Base-by-base conservation (phyloP, 2,113 vertebrate genomes). In the Vimba vimba region DNA sequence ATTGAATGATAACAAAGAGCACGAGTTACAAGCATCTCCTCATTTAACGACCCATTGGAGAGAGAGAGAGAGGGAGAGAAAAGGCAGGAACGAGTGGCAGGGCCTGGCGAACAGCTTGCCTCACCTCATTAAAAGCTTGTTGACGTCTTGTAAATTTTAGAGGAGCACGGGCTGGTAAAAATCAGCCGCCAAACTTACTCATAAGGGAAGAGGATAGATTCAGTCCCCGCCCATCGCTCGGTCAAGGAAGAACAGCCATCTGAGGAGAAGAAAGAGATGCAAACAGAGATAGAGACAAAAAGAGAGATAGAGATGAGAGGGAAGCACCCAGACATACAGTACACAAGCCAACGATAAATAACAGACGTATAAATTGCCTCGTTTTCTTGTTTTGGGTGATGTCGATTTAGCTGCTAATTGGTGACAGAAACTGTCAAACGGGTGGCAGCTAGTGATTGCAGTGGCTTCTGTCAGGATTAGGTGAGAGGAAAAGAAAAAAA, bases 351-450 rank as follows among this genome's bases (percentile, higher is more conserved):
- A 91, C 84, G 86, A 90, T 93, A 92, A 94, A 95, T 95, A 94
- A 94, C 91, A 94, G 92, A 94, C 93, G 88, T 92, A 93, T 93
- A 95, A 94, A 94, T 92, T 91, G 93, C 93, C 90, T 91, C 81
- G 88, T 93, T 93, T 92, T 91, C 94, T 95, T 97, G 96, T 96
- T 97, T 97, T 96, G 94, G 82, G 96, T 97, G 97, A 96, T 96
- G 96, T 97, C 97, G 97, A 99, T 99, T 99, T 98, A 97, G 96
- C 96, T 97, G 97, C 97, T 99, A 99, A 99, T 99, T 99, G 98
- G 97, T 98, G 98, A 99, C 98, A 99, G 97, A 98, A 99, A 96
- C 97, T 99, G 98, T 99, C 98, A 99, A 96, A 96, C 91, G 97
- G 96, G 95, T 96, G 97, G 96, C 97, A 97, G 96, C 94, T 95